Evolutionary conservation across 2,797 vertebrate genomes (phyloP).

Genomic region (Kryptolebias ocellatus): DNA sequence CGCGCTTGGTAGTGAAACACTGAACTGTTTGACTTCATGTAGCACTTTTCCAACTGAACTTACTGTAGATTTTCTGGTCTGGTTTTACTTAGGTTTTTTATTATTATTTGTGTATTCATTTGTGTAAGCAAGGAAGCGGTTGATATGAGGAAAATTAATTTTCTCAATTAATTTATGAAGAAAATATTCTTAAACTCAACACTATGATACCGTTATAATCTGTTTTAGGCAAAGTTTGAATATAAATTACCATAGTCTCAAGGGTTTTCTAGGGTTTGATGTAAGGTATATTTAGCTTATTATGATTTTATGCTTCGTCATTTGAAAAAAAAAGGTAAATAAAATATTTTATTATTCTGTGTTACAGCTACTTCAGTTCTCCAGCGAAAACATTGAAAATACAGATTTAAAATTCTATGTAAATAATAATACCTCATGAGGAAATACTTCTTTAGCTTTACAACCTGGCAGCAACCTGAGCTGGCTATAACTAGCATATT

Average conservation of each 20-base stretch:
- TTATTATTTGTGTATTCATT: background rate
- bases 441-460: background rate
- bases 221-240: background rate
- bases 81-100: background rate
- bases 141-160: background rate
- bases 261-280: no score
- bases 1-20: slow-evolving; percentile 36
- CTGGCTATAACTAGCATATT: background rate
- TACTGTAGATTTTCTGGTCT: slow-evolving; percentile 13
- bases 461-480: background rate
- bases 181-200: no score
- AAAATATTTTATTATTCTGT: background rate
- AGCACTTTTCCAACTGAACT: slow-evolving; percentile 43
- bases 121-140: background rate
- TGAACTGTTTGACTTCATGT: slow-evolving; percentile 36
- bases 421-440: background rate
- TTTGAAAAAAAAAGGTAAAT: background rate
- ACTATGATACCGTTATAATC: background rate
- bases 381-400: background rate
- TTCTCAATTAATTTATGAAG: background rate
- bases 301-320: background rate
- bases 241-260: background rate
- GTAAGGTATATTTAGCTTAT: background rate
- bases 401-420: background rate
- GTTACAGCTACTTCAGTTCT: background rate